phyloP scores from a whole-genome alignment of 2,888 invertebrate species.

The Tenthredo mesomela region DNA sequence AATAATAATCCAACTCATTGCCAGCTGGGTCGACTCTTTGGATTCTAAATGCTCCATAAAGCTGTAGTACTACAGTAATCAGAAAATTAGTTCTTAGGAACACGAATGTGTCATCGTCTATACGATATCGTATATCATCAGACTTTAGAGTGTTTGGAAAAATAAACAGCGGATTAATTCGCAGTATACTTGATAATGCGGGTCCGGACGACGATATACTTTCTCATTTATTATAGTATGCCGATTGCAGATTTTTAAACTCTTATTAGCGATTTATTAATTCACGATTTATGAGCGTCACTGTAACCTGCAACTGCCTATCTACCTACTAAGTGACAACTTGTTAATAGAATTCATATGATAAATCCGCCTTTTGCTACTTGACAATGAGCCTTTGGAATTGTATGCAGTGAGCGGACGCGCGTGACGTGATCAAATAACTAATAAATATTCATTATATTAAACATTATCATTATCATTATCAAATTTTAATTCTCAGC shows the following conservation, averaged over 20 bases:
- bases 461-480: not conserved
- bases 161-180: no score
- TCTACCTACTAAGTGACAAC: not conserved
- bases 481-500: not conserved
- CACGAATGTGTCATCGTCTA: not conserved
- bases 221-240: no score
- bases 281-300: no score
- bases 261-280: no score
- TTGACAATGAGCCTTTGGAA: not conserved
- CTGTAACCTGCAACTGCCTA: not conserved
- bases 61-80: not conserved
- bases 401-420: constrained; percentile 6
- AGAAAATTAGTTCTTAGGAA: not conserved
- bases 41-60: not conserved
- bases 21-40: not conserved
- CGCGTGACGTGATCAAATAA: not conserved
- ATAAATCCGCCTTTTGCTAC: not conserved
- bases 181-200: no score
- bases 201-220: no score
- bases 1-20: not conserved
- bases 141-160: not conserved
- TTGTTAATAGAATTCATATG: not conserved
- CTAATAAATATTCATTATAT: not conserved
- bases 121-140: not conserved
- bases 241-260: no score